These are phyloP conservation scores for Mesorhabditis sp. DNA, from an alignment of 2,888 invertebrate species.

Conservation along the genomic window DNA sequence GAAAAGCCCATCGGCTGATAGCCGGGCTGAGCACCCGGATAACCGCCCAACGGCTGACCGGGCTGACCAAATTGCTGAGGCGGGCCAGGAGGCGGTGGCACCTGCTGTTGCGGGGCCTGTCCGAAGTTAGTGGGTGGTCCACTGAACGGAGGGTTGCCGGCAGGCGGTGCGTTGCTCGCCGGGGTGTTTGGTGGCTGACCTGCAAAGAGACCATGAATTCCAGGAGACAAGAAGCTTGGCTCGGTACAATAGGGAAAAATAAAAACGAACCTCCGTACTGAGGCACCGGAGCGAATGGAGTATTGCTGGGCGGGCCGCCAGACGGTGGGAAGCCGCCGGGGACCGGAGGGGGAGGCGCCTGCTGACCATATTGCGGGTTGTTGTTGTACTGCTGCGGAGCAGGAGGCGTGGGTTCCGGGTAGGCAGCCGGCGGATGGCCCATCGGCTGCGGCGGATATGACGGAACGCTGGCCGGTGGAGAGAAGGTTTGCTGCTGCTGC, in stretches of 20 bases:
- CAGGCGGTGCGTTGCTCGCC: no score
- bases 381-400: not conserved
- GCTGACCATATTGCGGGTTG: not conserved
- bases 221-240: no score
- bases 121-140: not conserved
- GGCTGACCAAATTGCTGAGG: constrained; percentile 2
- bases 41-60: not conserved
- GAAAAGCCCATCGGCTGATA: no score
- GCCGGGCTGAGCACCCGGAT: no score
- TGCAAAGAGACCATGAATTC: no score
- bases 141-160: no score
- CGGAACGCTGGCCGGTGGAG: not conserved
- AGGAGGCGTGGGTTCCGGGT: not conserved
- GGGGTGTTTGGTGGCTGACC: not conserved
- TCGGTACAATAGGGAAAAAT: not conserved
- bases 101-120: not conserved
- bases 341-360: not conserved
- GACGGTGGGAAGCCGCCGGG: not conserved
- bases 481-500: not conserved
- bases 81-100: constrained; percentile 1
- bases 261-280: constrained; percentile 2
- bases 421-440: not conserved
- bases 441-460: not conserved
- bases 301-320: constrained; percentile 2
- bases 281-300: not conserved